Percentiles rank a stretch among this genome's conserved stretches.
Conservation (phyloP, 2,888 invertebrate genomes). For the Platypus cylindrus region DNA sequence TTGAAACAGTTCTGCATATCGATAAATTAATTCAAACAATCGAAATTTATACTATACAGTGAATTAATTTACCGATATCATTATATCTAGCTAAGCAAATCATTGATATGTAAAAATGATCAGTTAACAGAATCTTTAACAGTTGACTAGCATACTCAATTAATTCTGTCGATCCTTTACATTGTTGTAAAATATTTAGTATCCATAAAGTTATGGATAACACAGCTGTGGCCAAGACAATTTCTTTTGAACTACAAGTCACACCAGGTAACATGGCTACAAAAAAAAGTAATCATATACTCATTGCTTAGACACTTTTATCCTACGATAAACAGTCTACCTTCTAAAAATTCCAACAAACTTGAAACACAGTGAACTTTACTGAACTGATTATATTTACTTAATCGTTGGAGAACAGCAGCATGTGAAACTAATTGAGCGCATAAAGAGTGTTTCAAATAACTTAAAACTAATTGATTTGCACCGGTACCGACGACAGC, state of each 20-base stretch:
- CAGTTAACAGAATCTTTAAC: constrained; percentile 46
- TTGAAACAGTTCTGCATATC: constrained; percentile 39
- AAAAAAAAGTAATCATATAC: constrained; percentile 40
- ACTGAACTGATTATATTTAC: constrained; percentile 69
- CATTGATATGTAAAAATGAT: constrained; percentile 67
- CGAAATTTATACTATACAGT: not conserved
- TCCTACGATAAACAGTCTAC: constrained; percentile 24
- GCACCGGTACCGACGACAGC: constrained; percentile 88
- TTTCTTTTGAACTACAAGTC: constrained; percentile 69
- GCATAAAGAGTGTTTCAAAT: constrained; percentile 82
- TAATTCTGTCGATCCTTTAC: constrained; percentile 33
- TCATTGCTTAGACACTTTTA: too few species aligned
- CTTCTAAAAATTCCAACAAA: constrained; percentile 72
- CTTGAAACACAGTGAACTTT: constrained; percentile 82
- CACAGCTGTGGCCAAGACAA: constrained; percentile 70
- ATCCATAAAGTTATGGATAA: constrained; percentile 73
- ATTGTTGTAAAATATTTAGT: constrained; percentile 54
- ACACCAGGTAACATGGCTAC: constrained; percentile 51
- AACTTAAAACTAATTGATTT: constrained; percentile 81
- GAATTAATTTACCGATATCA: constrained; percentile 45
- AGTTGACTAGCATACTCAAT: constrained; percentile 52
- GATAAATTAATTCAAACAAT: not conserved
- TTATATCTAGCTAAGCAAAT: constrained; percentile 72
- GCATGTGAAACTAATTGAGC: constrained; percentile 86
- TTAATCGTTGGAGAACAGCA: constrained; percentile 75